Percentiles rank a stretch among this genome's conserved stretches.
Evolutionary conservation across 2,888 invertebrate species (phyloP).

Genomic region (Ypsolopha sequella): DNA sequence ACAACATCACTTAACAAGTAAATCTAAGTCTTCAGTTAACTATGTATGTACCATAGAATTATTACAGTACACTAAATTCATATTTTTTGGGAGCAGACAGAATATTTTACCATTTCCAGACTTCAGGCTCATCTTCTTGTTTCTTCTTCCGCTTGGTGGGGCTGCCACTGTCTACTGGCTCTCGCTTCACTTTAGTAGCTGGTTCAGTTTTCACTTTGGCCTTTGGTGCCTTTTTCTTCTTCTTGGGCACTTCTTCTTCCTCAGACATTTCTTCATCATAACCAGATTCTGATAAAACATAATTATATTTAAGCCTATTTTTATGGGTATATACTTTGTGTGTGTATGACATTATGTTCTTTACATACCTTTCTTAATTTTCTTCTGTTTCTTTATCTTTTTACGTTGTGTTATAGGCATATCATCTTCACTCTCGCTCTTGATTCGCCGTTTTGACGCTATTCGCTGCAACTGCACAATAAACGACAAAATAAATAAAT

Average conservation of each 20-base stretch:
- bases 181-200: conserved; percentile 35
- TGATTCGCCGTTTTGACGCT: conserved; percentile 32
- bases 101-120: conserved; percentile 88
- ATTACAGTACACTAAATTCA: background rate
- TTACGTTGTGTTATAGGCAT: conserved; percentile 78
- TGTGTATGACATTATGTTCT: background rate
- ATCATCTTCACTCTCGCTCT: conserved; percentile 77
- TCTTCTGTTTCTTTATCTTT: conserved; percentile 72
- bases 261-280: conserved; percentile 71
- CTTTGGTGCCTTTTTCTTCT: conserved; percentile 43
- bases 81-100: background rate
- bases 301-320: background rate
- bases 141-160: conserved; percentile 82
- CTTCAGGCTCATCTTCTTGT: conserved; percentile 84
- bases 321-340: background rate
- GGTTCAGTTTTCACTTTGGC: conserved; percentile 14
- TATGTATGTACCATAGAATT: background rate
- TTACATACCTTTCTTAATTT: conserved; percentile 64
- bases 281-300: conserved; percentile 46
- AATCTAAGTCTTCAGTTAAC: too few species aligned
- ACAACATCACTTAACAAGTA: too few species aligned
- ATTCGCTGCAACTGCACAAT: conserved; percentile 29
- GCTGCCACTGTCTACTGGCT: conserved; percentile 41
- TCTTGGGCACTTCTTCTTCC: conserved; percentile 72
- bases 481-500: too few species aligned